Base-by-base conservation (phyloP, 2,888 invertebrate genomes). In the Morinoia aosen region DNA sequence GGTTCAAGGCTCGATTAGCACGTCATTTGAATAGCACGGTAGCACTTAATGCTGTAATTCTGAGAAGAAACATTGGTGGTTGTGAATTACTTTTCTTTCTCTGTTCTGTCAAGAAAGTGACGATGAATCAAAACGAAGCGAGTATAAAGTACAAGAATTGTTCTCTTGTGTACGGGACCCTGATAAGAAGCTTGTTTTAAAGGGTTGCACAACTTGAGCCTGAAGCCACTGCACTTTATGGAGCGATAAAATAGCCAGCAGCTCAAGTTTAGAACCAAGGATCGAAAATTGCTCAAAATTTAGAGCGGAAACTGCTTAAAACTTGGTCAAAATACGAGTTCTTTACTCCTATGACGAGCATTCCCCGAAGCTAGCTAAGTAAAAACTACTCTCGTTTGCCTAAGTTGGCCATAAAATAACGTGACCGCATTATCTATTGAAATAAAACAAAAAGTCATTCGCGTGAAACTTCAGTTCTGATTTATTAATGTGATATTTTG, bases 241-340 rank as follows among this genome's bases (percentile, higher is more conserved):
- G 76, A 76, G 76, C 76, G 76, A 76, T 76, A 76, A 76, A 76
- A 33, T 76, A 76, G 76, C 76, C 76, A 33, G 33, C 25, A 76
- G 76, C 76, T 76, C 76, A 76, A 76, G 76, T 76, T 76, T 76
- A 76, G 76, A 76, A 76, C 76, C 76, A 76, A 76, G 76, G 76
- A 76, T 76, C 76, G 76, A 76, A 76, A 76, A 76, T 76, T 76
- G 76, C 76, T 76, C 76, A 76, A 76, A 76, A 76, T 76, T 76
- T 33, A 76, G 10, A 76, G 76, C 76, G 76, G 76, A 19, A 76
- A 76, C 76, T 76, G 76, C 76, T 76, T 76, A 76, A 76, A 76
- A 76, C 76, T 76, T 76, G 76, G 76, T 76, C 76, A 76, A 76
- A 76, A 76, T 76, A 76, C 33, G 76, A 76, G 76, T 76, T 76